phyloP scores from a whole-genome alignment of 2,113 vertebrate species.

The Numenius arquata region DNA sequence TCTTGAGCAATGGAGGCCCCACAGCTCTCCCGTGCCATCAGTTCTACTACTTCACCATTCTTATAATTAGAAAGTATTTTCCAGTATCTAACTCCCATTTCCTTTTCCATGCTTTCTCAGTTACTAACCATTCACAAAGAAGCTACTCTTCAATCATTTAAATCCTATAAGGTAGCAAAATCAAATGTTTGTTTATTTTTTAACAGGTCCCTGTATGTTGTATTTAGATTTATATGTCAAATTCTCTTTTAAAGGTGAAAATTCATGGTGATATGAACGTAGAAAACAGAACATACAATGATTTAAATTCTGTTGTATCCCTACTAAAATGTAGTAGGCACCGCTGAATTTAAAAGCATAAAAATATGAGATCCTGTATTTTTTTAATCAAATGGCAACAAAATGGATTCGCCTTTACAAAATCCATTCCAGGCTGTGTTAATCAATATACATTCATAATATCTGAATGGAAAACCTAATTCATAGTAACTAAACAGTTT shows the following conservation, averaged over 20 bases:
- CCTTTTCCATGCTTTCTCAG: not conserved
- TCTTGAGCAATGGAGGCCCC: not conserved
- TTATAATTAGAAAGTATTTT: not conserved
- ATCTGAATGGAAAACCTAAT: not conserved
- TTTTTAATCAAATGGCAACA: not conserved
- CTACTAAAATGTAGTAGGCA: not conserved
- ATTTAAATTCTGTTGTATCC: not conserved
- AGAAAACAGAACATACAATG: not conserved
- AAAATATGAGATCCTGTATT: not conserved
- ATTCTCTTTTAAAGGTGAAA: not conserved
- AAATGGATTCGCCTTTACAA: not conserved
- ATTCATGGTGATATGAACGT: not conserved
- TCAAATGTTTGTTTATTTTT: not conserved
- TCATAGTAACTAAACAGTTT: not conserved
- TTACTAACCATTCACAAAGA: not conserved
- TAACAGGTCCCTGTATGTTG: not conserved
- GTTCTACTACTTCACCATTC: not conserved
- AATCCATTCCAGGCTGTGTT: not conserved
- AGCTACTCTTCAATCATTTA: not conserved
- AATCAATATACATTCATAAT: not conserved
- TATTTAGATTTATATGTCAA: not conserved
- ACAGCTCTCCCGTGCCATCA: not conserved
- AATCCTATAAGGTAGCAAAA: not conserved
- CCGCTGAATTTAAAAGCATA: not conserved
- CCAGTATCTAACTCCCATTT: not conserved